Percentiles rank a stretch among this genome's conserved stretches.
Evolutionary conservation across 2,888 invertebrate genomes (phyloP).

Genomic region (Drosophila atripex): DNA sequence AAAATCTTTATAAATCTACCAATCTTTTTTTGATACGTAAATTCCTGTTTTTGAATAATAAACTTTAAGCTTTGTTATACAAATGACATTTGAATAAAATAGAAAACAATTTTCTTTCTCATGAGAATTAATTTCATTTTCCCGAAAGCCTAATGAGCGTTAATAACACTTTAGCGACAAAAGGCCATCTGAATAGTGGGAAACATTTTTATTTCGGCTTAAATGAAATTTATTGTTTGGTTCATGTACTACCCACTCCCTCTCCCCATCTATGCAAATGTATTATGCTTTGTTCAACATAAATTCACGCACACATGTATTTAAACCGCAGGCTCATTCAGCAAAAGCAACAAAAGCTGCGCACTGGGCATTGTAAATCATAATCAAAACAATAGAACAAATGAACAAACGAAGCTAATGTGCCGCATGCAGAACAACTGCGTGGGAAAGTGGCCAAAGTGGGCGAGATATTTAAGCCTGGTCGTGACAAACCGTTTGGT

Average conservation of each 20-base stretch:
- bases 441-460: conserved; percentile 33
- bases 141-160: conserved; percentile 53
- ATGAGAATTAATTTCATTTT: neutral
- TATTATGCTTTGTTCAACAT: conserved; percentile 39
- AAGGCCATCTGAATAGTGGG: conserved; percentile 32
- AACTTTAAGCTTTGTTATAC: neutral
- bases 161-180: conserved; percentile 50
- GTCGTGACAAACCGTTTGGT: conserved; percentile 43
- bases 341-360: conserved; percentile 68
- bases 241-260: conserved; percentile 8
- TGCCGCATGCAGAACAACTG: conserved; percentile 55
- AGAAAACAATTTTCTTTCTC: neutral
- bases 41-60: neutral
- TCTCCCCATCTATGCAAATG: conserved; percentile 58
- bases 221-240: conserved; percentile 72
- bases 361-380: conserved; percentile 81
- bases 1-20: neutral
- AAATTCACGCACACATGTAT: conserved; percentile 29
- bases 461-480: conserved; percentile 8
- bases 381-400: conserved; percentile 81
- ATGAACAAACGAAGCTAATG: conserved; percentile 80
- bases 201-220: conserved; percentile 46
- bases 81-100: neutral
- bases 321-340: conserved; percentile 63
- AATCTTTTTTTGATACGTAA: neutral